A percentile compares a stretch with the other conserved stretches of the same genome.
These are phyloP conservation scores for Pogona vitticeps DNA, from an alignment of 2,113 vertebrate species.

Conservation along the genomic window DNA sequence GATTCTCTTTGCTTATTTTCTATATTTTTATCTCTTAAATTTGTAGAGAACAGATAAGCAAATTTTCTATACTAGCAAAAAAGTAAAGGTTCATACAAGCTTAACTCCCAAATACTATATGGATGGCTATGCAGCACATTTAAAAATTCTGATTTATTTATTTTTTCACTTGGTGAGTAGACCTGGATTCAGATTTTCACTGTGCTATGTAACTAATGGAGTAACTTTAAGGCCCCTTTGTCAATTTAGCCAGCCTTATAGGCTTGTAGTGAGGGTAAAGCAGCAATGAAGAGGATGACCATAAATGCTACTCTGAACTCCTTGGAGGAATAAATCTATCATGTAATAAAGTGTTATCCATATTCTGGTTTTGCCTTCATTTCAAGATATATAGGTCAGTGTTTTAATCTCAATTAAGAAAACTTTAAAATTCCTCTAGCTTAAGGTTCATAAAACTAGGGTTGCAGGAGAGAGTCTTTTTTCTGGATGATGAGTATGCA, in stretches of 20 bases:
- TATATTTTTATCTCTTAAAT: not conserved
- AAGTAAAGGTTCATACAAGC: not conserved
- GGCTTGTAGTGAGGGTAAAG: not conserved
- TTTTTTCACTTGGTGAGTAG: not conserved
- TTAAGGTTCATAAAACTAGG: not conserved
- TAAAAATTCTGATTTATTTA: not conserved
- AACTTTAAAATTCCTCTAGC: not conserved
- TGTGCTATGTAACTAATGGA: not conserved
- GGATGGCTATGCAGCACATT: not conserved
- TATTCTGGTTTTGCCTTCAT: not conserved
- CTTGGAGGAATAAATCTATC: not conserved
- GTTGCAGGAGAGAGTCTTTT: not conserved
- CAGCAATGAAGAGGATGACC: not conserved
- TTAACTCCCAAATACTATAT: not conserved
- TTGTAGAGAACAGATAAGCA: not conserved
- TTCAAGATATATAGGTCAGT: not conserved
- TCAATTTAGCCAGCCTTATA: not conserved
- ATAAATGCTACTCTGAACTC: not conserved
- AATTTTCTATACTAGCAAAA: fast-evolving
- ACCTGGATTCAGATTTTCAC: not conserved
- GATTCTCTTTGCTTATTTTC: not conserved
- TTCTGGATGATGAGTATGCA: not conserved
- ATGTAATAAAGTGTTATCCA: not conserved
- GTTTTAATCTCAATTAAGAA: not conserved
- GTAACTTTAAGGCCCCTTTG: not conserved